A percentile compares a stretch with the other conserved stretches of the same genome.
These are phyloP conservation scores for Galeruca laticollis DNA, from an alignment of 2,888 invertebrate species.

Conservation along the genomic window DNA sequence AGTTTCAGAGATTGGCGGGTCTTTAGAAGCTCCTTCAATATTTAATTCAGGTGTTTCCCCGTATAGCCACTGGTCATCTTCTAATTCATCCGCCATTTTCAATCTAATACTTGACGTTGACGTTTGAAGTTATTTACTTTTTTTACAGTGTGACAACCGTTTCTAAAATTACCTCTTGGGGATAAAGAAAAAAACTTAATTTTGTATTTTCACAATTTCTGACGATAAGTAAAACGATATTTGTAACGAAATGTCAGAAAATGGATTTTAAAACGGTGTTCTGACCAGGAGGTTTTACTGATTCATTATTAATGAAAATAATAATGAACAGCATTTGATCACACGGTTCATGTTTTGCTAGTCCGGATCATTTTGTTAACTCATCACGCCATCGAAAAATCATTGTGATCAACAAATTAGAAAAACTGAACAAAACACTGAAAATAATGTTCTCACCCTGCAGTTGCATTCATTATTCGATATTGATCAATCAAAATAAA, in stretches of 20 bases:
- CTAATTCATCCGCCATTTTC: constrained; percentile 75
- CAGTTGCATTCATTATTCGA: no score
- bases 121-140: constrained; percentile 5
- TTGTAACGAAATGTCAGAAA: neutral
- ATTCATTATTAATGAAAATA: no score
- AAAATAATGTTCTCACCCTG: no score
- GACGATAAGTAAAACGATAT: neutral
- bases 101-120: constrained; percentile 8
- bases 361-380: no score
- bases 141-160: neutral
- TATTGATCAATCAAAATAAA: no score
- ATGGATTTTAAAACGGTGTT: no score
- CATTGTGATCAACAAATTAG: no score
- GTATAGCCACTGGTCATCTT: constrained; percentile 91
- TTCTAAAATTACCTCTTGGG: neutral
- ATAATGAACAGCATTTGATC: no score
- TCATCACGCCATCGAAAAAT: no score
- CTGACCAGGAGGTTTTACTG: no score
- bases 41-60: constrained; percentile 73
- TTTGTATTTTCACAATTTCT: neutral
- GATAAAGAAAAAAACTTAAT: neutral
- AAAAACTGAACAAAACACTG: no score
- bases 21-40: constrained; percentile 63
- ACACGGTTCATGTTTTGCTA: no score
- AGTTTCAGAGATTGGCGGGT: constrained; percentile 51